Conservation (phyloP, 2,113 vertebrate genomes). For the Petromus typicus region DNA sequence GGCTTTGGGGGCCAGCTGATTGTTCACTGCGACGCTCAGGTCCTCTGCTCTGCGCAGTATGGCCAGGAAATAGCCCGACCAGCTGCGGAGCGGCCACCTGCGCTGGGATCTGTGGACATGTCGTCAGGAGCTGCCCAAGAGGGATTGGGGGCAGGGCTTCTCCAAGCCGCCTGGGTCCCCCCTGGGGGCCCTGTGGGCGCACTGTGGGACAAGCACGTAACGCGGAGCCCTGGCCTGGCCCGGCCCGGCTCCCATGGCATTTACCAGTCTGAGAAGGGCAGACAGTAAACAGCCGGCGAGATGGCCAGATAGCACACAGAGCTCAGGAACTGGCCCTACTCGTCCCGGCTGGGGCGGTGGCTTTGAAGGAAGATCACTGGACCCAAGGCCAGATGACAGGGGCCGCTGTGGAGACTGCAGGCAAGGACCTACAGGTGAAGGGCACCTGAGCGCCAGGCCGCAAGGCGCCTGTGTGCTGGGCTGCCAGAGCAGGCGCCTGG, state of each 20-base stretch:
- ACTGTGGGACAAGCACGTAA: neutral
- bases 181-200: neutral
- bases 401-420: accelerated
- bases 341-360: neutral
- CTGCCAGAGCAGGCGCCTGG: neutral
- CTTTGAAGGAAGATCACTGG: neutral
- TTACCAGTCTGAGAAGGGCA: neutral
- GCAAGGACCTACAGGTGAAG: neutral
- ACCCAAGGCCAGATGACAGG: neutral
- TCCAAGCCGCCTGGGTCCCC: neutral
- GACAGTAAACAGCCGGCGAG: neutral
- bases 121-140: slow-evolving; percentile 59
- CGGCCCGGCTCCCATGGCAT: neutral
- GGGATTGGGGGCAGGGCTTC: accelerated
- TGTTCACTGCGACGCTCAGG: slow-evolving; percentile 54
- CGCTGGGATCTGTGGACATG: slow-evolving; percentile 82
- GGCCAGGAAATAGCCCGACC: slow-evolving; percentile 84
- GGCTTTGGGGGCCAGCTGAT: slow-evolving; percentile 80
- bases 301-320: neutral
- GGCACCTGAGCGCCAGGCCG: neutral
- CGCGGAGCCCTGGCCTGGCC: neutral
- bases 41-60: neutral
- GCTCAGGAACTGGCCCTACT: neutral
- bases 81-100: slow-evolving; percentile 78
- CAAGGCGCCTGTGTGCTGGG: neutral